Percentiles rank a stretch among this genome's conserved stretches.
Evolutionary conservation across 2,113 vertebrate genomes (phyloP).

Genomic region (Leucoraja erinaceus): DNA sequence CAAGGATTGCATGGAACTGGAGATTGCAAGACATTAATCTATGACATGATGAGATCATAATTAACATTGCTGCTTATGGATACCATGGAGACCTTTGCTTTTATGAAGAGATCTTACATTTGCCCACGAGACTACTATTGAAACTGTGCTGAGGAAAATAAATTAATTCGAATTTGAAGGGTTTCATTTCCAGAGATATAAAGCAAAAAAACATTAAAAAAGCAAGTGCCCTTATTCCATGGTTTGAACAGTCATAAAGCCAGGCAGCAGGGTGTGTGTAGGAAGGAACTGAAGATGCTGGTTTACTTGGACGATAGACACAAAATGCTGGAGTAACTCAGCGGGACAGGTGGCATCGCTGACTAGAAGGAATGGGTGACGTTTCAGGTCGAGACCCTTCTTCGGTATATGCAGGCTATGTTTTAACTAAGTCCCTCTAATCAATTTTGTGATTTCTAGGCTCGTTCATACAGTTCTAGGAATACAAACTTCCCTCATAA

Average conservation of each 20-base stretch:
- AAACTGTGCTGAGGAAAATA: background rate
- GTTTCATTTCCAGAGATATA: background rate
- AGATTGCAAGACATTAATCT: background rate
- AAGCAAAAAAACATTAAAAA: too few species aligned
- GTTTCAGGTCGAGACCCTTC: too few species aligned
- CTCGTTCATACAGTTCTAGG: background rate
- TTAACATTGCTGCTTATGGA: background rate
- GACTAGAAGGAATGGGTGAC: too few species aligned
- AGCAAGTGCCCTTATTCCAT: too few species aligned
- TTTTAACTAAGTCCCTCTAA: background rate
- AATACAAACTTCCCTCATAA: background rate
- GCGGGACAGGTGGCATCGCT: too few species aligned
- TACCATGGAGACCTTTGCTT: background rate
- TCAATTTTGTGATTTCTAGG: background rate
- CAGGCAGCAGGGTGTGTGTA: too few species aligned
- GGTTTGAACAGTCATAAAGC: background rate
- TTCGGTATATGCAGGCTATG: background rate
- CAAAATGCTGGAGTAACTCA: too few species aligned
- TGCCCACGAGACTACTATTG: background rate
- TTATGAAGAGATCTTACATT: background rate
- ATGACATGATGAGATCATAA: background rate
- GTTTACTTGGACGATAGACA: too few species aligned
- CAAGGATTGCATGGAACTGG: background rate
- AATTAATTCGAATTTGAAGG: background rate
- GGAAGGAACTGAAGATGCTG: too few species aligned